Base-by-base conservation (phyloP, 2,888 invertebrate species). In the Carcina quercana region DNA sequence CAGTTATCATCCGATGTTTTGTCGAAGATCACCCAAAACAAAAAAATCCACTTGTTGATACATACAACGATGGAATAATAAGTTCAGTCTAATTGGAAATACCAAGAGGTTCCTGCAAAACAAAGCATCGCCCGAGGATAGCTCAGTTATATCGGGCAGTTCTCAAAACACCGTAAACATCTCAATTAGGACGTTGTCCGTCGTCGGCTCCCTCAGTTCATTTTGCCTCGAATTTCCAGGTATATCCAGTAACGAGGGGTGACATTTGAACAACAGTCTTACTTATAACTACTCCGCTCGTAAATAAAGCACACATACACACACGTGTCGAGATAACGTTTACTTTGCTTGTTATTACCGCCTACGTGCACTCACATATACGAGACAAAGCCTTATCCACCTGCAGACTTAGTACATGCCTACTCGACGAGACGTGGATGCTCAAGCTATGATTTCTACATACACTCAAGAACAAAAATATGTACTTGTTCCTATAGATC, bases 221-320 rank as follows among this genome's bases (percentile, higher is more conserved):
- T 17, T 30, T 30, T 30, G 25, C 34, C 30, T 32, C 5, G 21
- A 24, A 14, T 31, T 31, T 11, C 8, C 14, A 13, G 14, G 15
- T 25, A 47, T 56, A 51, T 55, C 46, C 37, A 40, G 38, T 69
- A 68, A 70, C 59, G 56, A 68, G 53, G n/a, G 45, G 35, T 65
- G 62, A 60, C 68, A 68, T 72, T 70, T 65, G 59, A 61, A 60
- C 54, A 53, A 54, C 46, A 41, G 12, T 11, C 31, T 27, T n/a
- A n/a, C n/a, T n/a, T 12, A 15, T 17, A 30, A 22, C 29, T 28
- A 19, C 6, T 10, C 11, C 15, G 22, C 12, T 14, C 29, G 29
- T 20, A 29, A 21, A 29, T 29, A 19, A 5, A 42, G 12, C 34
- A 37, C 32, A 43, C 47, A 47, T 47, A 41, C 47, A 38, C 34